These are phyloP conservation scores for Idris sp. DNA, from an alignment of 1,140 invertebrate genomes.

Conservation along the genomic window DNA sequence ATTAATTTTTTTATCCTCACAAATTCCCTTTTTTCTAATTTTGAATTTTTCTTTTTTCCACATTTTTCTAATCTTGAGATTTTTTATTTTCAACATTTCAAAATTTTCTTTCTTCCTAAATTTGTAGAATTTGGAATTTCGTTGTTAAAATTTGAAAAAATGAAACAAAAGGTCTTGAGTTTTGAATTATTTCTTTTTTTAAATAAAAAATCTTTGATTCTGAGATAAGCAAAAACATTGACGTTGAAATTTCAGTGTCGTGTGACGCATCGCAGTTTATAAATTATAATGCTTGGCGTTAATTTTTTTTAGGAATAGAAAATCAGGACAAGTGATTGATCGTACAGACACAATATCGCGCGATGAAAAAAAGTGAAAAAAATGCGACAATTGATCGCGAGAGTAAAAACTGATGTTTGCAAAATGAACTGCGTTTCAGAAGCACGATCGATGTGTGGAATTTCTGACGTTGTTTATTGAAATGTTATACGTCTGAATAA, in stretches of 20 bases:
- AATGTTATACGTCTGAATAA: slow-evolving; percentile 9
- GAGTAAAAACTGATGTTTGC: slow-evolving; percentile 20
- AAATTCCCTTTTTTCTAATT: too few species aligned
- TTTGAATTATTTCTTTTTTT: too few species aligned
- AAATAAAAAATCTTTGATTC: too few species aligned
- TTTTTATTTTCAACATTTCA: too few species aligned
- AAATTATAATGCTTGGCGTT: slow-evolving; percentile 33
- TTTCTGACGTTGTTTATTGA: slow-evolving; percentile 22
- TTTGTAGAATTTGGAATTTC: too few species aligned
- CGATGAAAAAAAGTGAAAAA: slow-evolving; percentile 20
- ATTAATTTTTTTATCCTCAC: too few species aligned
- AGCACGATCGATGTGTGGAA: slow-evolving; percentile 16
- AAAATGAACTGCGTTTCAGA: slow-evolving; percentile 27
- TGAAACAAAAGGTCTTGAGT: too few species aligned
- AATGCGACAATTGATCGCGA: slow-evolving; percentile 26
- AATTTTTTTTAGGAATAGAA: slow-evolving; percentile 35
- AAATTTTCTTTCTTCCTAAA: too few species aligned
- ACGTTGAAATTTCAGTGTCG: slow-evolving; percentile 28
- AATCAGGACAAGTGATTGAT: slow-evolving; percentile 43
- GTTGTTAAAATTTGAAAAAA: too few species aligned
- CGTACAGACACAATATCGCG: slow-evolving; percentile 17
- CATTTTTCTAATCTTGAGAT: too few species aligned
- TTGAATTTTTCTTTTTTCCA: too few species aligned
- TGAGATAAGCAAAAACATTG: slow-evolving; percentile 31
- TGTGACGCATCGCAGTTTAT: slow-evolving; percentile 23